A percentile compares a stretch with the other conserved stretches of the same genome.
These are phyloP conservation scores for Venustoraphidia nigricollis DNA, from an alignment of 2,888 invertebrate species.

Conservation along the genomic window DNA sequence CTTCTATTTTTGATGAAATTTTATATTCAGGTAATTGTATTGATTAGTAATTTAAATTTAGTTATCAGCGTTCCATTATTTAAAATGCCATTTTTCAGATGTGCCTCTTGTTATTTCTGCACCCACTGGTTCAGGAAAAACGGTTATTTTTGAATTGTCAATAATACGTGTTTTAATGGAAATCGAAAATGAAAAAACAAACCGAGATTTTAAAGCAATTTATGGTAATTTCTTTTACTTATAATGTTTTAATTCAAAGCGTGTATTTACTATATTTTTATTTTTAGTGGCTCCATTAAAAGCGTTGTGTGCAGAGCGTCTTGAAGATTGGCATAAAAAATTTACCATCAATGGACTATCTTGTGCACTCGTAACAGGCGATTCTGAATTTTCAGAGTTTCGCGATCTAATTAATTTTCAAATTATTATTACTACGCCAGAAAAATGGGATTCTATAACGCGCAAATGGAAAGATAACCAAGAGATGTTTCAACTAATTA, in stretches of 20 bases:
- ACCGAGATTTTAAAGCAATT: slow-evolving; percentile 47
- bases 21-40: slow-evolving; percentile 38
- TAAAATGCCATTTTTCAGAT: slow-evolving; percentile 27
- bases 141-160: slow-evolving; percentile 67
- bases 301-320: slow-evolving; percentile 57
- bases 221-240: slow-evolving; percentile 40
- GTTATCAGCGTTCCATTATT: slow-evolving; percentile 1
- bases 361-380: slow-evolving; percentile 61
- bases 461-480: slow-evolving; percentile 56
- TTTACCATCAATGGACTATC: slow-evolving; percentile 44
- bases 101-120: slow-evolving; percentile 59
- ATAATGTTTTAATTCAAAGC: neutral
- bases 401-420: slow-evolving; percentile 28
- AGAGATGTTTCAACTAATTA: slow-evolving; percentile 42
- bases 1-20: slow-evolving; percentile 51
- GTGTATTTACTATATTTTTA: neutral
- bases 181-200: slow-evolving; percentile 27
- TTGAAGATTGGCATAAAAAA: slow-evolving; percentile 55
- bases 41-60: neutral
- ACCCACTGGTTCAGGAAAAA: slow-evolving; percentile 75
- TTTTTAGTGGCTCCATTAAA: slow-evolving; percentile 63
- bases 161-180: slow-evolving; percentile 48
- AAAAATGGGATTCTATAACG: slow-evolving; percentile 73
- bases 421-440: slow-evolving; percentile 65
- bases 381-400: slow-evolving; percentile 49